Percentiles rank a stretch among this genome's conserved stretches.
phyloP scores from a whole-genome alignment of 2,888 invertebrate species.

The Holacanthella duospinosa region DNA sequence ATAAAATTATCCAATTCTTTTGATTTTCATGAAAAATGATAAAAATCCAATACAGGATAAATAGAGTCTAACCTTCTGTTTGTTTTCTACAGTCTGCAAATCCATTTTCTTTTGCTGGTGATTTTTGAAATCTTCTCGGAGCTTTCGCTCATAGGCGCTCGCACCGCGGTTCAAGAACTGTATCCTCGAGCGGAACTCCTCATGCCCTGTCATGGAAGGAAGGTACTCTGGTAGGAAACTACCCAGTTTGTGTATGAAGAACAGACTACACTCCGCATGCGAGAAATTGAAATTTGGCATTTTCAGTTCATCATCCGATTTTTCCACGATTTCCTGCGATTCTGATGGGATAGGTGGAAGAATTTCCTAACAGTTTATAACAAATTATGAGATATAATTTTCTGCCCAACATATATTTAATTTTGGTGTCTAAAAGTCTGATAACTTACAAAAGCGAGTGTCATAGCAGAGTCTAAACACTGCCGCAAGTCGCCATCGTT shows the following conservation, averaged over 20 bases:
- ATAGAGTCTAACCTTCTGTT: slow-evolving; percentile 49
- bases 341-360: too few relatives aligned
- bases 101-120: slow-evolving; percentile 62
- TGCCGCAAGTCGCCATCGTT: neutral
- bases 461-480: neutral
- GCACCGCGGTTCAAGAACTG: slow-evolving; percentile 87
- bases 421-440: neutral
- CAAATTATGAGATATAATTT: slow-evolving; percentile 26
- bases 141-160: slow-evolving; percentile 69
- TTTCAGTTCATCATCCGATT: slow-evolving; percentile 45
- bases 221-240: slow-evolving; percentile 67
- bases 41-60: slow-evolving; percentile 2
- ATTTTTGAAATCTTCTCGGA: slow-evolving; percentile 48
- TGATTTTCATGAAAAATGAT: too few relatives aligned
- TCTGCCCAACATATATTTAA: neutral
- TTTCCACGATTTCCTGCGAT: slow-evolving; percentile 2
- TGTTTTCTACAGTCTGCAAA: slow-evolving; percentile 65
- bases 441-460: neutral
- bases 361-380: slow-evolving; percentile 54
- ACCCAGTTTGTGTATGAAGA: slow-evolving; percentile 60
- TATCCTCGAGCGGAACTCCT: slow-evolving; percentile 73
- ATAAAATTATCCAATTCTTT: too few relatives aligned
- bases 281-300: slow-evolving; percentile 73
- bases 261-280: slow-evolving; percentile 83
- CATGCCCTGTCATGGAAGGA: slow-evolving; percentile 59